Conservation (phyloP, 2,888 invertebrate species). For the Cremastinae sp. region DNA sequence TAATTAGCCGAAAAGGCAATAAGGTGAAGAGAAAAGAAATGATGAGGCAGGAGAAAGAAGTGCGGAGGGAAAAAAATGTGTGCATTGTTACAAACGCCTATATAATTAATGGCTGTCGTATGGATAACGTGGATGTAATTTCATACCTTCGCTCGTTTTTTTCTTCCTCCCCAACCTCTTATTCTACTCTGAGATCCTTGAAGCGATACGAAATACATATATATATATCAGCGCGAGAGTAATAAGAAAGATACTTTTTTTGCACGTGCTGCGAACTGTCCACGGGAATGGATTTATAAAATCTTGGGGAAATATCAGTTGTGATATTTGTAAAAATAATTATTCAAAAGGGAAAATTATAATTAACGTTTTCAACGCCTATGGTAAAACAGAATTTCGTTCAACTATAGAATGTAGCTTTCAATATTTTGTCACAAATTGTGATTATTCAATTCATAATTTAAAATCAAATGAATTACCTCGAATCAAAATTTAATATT, state of each 20-base stretch:
- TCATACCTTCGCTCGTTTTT: constrained; percentile 41
- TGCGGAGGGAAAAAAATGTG: neutral
- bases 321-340: no score
- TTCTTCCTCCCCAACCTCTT: neutral
- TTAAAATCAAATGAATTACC: no score
- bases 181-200: constrained; percentile 9
- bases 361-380: no score
- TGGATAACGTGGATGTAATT: constrained; percentile 23
- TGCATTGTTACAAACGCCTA: constrained; percentile 23
- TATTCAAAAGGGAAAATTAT: no score
- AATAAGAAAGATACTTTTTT: neutral
- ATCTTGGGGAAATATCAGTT: no score
- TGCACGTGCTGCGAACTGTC: neutral
- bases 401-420: no score
- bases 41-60: constrained; percentile 1
- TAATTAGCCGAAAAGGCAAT: constrained; percentile 43
- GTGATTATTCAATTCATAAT: no score
- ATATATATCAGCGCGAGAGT: neutral
- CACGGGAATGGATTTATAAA: no score
- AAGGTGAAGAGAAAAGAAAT: constrained; percentile 14
- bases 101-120: constrained; percentile 33
- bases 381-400: no score
- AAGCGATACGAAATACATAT: constrained; percentile 11
- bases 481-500: no score
- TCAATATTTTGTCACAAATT: no score